Base-by-base conservation (phyloP, 2,797 vertebrate genomes). In the Steatocranus sp. region DNA sequence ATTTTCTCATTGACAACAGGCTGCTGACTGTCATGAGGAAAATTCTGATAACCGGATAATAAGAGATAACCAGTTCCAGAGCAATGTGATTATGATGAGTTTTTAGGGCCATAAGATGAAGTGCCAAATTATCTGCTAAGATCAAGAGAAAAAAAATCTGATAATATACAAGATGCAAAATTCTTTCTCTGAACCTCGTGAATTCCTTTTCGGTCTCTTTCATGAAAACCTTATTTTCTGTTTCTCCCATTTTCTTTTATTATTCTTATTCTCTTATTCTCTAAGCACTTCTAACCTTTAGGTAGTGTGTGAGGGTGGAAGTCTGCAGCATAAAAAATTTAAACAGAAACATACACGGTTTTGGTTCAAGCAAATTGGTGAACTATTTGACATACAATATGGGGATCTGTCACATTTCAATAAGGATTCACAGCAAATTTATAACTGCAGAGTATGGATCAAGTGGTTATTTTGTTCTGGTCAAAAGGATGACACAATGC, bases 1-100 rank as follows among this genome's bases (percentile, higher is more conserved):
- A 66, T 75, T 61, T 83, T 46, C n/a, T 76, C 81, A 34, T 34
- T 61, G 56, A 61, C 30, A 20, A 27, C n/a, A 25, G n/a, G 30
- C 41, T 80, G 50, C 76, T 83, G 83, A 85, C 68, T 8, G 61
- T 85, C 83, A 85, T 34, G 76, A 81, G 80, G 79, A 51, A 53
- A 43, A 80, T 58, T 34, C 17, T 0, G 4, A 46, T 46, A n/a
- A 81, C 30, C 4, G 48, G 56, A 36, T 61, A 61, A 61, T 61
- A 61, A 61, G 56, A 61, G 56, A 61, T 34, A 61, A 61, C 30
- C 56, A 36, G 56, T 61, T 61, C 1, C 56, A 61, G 18, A 36
- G 32, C 11, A 61, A 61, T 61, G 56, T 36, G 18, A 61, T 36
- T 61, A 61, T 61, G 56, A 34, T 61, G 56, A 61, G 56, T n/a